A percentile compares a stretch with the other conserved stretches of the same genome.
Conservation (phyloP, 1,140 invertebrate species). For the Drosophila kanapiae region DNA sequence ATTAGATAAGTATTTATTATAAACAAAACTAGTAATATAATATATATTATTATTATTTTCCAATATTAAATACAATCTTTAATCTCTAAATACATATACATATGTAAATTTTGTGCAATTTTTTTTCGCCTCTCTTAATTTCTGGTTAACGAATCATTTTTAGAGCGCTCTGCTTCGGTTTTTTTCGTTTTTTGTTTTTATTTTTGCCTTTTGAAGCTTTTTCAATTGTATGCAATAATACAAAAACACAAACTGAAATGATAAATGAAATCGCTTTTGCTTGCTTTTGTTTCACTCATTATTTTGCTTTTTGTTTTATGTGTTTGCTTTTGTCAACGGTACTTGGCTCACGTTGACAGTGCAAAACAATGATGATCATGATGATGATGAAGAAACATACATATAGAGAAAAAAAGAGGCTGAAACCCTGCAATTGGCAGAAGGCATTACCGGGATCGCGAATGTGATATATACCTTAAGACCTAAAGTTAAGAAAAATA, state of each 20-base stretch:
- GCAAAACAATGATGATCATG: constrained; percentile 10
- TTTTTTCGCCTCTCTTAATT: neutral
- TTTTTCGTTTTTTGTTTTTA: neutral
- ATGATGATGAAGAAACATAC: neutral
- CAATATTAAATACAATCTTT: too few species aligned
- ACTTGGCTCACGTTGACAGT: constrained; percentile 28
- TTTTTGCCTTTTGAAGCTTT: neutral
- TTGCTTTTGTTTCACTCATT: constrained; percentile 8
- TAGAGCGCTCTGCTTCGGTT: neutral
- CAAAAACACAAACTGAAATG: constrained; percentile 16
- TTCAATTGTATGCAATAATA: constrained; percentile 26
- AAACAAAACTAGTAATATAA: too few species aligned
- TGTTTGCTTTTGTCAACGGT: constrained; percentile 25
- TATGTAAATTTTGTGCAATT: neutral
- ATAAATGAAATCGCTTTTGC: constrained; percentile 26
- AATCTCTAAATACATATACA: too few species aligned
- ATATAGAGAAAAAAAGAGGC: constrained; percentile 1
- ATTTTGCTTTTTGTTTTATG: neutral
- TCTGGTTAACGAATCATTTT: neutral
- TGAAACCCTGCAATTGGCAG: neutral
- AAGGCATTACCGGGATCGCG: neutral
- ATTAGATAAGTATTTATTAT: too few species aligned
- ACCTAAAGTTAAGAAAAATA: too few species aligned
- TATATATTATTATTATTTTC: too few species aligned
- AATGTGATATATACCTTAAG: neutral